phyloP scores from a whole-genome alignment of 1,140 invertebrate species.

The Vanessa tameamea region DNA sequence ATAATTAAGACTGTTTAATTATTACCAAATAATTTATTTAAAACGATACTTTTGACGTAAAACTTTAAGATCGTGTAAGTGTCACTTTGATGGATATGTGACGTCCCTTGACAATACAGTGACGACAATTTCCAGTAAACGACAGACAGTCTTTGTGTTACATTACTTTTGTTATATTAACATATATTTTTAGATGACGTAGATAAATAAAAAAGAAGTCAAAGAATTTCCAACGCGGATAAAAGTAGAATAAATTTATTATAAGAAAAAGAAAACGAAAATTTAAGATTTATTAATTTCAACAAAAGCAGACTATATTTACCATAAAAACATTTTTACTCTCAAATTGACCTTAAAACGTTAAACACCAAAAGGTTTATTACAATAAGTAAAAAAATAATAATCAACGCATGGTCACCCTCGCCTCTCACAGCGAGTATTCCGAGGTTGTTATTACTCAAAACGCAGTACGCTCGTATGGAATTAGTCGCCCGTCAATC shows the following conservation, averaged over 20 bases:
- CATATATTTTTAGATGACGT: no score
- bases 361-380: not conserved
- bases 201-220: no score
- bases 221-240: no score
- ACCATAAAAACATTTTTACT: no score
- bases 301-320: no score
- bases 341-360: no score
- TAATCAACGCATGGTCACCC: slow-evolving; percentile 3
- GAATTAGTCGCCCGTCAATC: slow-evolving; percentile 68
- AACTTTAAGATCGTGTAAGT: slow-evolving; percentile 48
- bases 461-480: slow-evolving; percentile 50
- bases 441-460: slow-evolving; percentile 51
- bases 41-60: slow-evolving; percentile 32
- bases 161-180: no score
- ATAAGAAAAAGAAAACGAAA: no score
- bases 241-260: no score
- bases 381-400: not conserved
- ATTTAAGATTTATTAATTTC: no score
- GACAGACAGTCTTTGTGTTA: not conserved
- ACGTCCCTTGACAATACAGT: slow-evolving; percentile 11
- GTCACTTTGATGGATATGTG: slow-evolving; percentile 45
- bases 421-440: slow-evolving; percentile 20
- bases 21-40: not conserved
- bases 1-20: slow-evolving; percentile 17
- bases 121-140: slow-evolving; percentile 16